Conservation (phyloP, 2,888 invertebrate genomes). For the Rhagonycha lutea region DNA sequence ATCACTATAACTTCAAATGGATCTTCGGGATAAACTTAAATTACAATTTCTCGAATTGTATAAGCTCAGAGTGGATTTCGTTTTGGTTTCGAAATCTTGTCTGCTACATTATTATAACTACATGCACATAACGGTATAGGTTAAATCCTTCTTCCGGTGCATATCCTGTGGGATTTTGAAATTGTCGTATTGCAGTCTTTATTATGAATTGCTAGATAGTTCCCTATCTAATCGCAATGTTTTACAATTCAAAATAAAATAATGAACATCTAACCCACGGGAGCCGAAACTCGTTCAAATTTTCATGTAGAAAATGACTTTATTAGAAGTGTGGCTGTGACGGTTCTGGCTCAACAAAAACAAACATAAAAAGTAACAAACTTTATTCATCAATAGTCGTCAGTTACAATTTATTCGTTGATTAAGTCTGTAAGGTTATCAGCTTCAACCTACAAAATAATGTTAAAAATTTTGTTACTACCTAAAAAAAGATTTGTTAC, state of each 20-base stretch:
- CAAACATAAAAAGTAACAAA: too few relatives aligned
- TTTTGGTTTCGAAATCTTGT: constrained; percentile 12
- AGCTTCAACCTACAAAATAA: too few relatives aligned
- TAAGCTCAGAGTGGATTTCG: constrained; percentile 7
- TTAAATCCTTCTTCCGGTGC: constrained; percentile 18
- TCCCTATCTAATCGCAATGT: background rate
- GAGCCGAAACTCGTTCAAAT: background rate
- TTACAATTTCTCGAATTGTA: constrained; percentile 3
- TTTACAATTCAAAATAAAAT: background rate
- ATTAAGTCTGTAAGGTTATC: too few relatives aligned
- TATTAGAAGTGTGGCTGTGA: too few relatives aligned
- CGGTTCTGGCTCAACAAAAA: too few relatives aligned
- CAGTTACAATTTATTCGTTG: too few relatives aligned
- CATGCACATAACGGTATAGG: constrained; percentile 18
- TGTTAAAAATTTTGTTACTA: too few relatives aligned
- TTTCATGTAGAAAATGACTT: background rate
- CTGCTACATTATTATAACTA: constrained; percentile 21
- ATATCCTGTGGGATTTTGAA: constrained; percentile 15
- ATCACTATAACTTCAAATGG: background rate
- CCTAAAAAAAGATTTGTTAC: too few relatives aligned
- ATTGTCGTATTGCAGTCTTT: constrained; percentile 4
- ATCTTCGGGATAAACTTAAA: constrained; percentile 6
- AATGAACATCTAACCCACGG: background rate
- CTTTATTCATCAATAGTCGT: too few relatives aligned
- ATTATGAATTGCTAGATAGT: background rate